A percentile compares a stretch with the other conserved stretches of the same genome.
Evolutionary conservation across 2,888 invertebrate species (phyloP).

Genomic region (Acrobasis consociella): DNA sequence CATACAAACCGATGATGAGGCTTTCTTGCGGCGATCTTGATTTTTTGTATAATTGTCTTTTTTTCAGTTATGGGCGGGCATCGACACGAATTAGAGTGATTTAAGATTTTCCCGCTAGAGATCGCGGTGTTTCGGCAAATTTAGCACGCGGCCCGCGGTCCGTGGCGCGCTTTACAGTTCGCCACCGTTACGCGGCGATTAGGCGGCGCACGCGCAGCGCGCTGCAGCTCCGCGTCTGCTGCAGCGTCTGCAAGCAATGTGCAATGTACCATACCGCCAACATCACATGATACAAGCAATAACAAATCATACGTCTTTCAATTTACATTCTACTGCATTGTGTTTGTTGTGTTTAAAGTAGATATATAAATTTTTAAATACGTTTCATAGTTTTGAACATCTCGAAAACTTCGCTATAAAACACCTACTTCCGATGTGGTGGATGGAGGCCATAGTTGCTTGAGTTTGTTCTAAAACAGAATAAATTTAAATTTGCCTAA

Average conservation of each 20-base stretch:
- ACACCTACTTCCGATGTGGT: too few relatives aligned
- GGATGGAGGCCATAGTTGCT: too few relatives aligned
- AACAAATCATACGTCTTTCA: background rate
- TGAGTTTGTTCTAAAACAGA: too few relatives aligned
- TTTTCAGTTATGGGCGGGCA: slow-evolving; percentile 45
- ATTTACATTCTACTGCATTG: background rate
- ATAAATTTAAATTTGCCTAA: too few relatives aligned
- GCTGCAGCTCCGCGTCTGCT: slow-evolving; percentile 34
- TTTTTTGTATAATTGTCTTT: slow-evolving; percentile 36
- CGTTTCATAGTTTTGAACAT: too few relatives aligned
- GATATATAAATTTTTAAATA: too few relatives aligned
- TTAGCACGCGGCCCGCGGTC: slow-evolving; percentile 77
- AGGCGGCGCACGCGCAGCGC: slow-evolving; percentile 68
- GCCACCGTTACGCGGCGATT: slow-evolving; percentile 80
- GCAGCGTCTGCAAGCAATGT: background rate
- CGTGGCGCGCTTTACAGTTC: slow-evolving; percentile 79
- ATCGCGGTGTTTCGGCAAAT: slow-evolving; percentile 79
- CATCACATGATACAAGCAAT: background rate
- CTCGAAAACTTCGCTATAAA: too few relatives aligned
- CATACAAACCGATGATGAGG: slow-evolving; percentile 24
- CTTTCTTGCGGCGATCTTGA: slow-evolving; percentile 24
- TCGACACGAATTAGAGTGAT: slow-evolving; percentile 65
- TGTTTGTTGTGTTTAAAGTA: too few relatives aligned
- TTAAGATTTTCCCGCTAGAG: slow-evolving; percentile 76
- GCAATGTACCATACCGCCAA: background rate